Percentiles rank a stretch among this genome's conserved stretches.
phyloP scores from a whole-genome alignment of 53 echinoderm and acorn worm genomes.

The Pentamera pediparva region DNA sequence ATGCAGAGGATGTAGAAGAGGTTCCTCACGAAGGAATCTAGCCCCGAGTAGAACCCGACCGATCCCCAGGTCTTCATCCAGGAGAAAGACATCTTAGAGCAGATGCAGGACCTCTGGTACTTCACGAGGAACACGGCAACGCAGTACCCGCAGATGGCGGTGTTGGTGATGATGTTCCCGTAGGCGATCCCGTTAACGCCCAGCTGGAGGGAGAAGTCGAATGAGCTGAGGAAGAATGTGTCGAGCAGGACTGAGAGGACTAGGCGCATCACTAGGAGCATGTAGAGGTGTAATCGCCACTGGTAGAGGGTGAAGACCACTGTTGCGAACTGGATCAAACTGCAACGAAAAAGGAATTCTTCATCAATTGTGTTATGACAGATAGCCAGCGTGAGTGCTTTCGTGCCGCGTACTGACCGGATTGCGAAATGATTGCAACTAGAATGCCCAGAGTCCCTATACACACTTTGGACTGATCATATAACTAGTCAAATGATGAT shows the following conservation, averaged over 20 bases:
- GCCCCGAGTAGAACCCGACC: slow-evolving; percentile 17
- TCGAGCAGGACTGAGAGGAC: slow-evolving; percentile 5
- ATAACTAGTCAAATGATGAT: no score
- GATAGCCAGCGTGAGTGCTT: no score
- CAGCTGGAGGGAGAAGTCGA: slow-evolving; percentile 1
- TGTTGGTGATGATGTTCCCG: slow-evolving; percentile 4
- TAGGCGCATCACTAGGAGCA: slow-evolving; percentile 1
- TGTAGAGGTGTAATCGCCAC: slow-evolving; percentile 2
- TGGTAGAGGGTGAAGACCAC: slow-evolving; percentile 24
- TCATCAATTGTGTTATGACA: no score
- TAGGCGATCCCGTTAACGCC: slow-evolving; percentile 24
- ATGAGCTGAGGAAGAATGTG: slow-evolving; percentile 5
- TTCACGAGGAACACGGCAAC: neutral
- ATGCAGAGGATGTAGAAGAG: slow-evolving; percentile 14
- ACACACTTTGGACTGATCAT: no score
- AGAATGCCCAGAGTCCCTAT: no score
- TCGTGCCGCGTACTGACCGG: no score
- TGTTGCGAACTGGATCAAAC: neutral
- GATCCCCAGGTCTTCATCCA: slow-evolving; percentile 21
- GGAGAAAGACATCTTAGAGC: neutral
- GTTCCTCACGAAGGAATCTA: slow-evolving; percentile 21
- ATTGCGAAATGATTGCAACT: no score
- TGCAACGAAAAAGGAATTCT: no score
- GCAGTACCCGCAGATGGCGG: neutral
- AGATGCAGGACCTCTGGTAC: neutral